Conservation (phyloP, 2,113 vertebrate genomes). For the Channa argus region DNA sequence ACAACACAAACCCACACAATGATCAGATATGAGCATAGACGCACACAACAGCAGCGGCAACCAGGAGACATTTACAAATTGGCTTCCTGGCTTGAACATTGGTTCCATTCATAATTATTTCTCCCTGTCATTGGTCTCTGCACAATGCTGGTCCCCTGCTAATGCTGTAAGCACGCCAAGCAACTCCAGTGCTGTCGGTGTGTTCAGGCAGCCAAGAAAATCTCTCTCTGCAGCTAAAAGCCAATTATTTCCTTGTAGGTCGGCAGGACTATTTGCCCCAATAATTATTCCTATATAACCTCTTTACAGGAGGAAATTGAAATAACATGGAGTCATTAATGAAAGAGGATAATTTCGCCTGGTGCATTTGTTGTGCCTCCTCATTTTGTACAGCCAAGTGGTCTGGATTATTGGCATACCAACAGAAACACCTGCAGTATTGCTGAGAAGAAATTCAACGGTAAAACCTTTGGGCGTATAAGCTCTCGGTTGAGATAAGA, state of each 20-base stretch:
- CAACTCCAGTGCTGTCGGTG: conserved; percentile 66
- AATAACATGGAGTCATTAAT: conserved; percentile 53
- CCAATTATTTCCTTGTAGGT: conserved; percentile 76
- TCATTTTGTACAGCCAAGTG: conserved; percentile 18
- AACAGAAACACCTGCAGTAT: conserved; percentile 50
- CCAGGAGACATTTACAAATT: conserved; percentile 80
- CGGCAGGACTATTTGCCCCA: conserved; percentile 72
- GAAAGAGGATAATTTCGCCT: conserved; percentile 46
- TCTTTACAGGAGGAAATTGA: conserved; percentile 64
- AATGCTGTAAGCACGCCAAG: conserved; percentile 78
- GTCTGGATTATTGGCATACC: conserved; percentile 23
- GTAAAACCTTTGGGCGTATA: conserved; percentile 3
- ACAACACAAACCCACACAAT: conserved; percentile 23
- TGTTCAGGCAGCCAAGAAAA: conserved; percentile 74
- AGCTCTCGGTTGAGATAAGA: conserved; percentile 10
- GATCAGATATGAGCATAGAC: neutral
- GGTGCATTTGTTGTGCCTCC: conserved; percentile 35
- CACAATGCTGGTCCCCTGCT: conserved; percentile 75
- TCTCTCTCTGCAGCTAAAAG: conserved; percentile 74
- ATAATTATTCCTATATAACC: conserved; percentile 70
- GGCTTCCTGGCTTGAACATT: conserved; percentile 80
- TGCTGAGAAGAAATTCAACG: conserved; percentile 26
- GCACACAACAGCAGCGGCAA: conserved; percentile 49
- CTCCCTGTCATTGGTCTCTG: conserved; percentile 78
- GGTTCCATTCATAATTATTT: conserved; percentile 83